Base-by-base conservation (phyloP, 1,140 invertebrate species). In the Anastrepha obliqua region DNA sequence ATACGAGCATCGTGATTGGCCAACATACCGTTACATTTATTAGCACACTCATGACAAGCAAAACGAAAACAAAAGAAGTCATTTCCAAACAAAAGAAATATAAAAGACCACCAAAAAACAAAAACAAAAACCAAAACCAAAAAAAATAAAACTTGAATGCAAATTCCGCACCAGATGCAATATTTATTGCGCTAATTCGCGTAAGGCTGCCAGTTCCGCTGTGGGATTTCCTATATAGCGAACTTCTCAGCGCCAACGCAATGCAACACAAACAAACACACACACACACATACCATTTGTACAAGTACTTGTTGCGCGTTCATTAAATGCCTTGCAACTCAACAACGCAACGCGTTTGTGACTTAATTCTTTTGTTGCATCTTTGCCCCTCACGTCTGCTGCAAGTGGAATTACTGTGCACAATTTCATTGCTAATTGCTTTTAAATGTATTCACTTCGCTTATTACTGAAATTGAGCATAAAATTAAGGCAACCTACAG, bases 391-490 rank as follows among this genome's bases (percentile, higher is more conserved):
- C 15, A 2, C 42, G 39, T 17, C 29, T 7, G 13, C 39, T 4
- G 15, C 51, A 62, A 62, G 17, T 62, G 17, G 11, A 17, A 62
- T 62, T n/a, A 42, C 17, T 74, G 42, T 74, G 67, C 39, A 42
- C 67, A 74, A 47, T 74, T 74, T 74, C 67, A 47, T 74, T 74
- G 67, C 67, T 74, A 74, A 74, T 74, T 74, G 67, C 67, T 74
- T 74, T 74, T n/a, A 44, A 74, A 47, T 74, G 67, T 74, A 74
- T 74, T 74, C 67, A 74, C 67, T 74, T 6, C 7, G 67, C 42
- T 74, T 74, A 47, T 74, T 74, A 47, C 15, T 2, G 67, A 39
- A 74, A 74, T 74, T 74, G 67, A 44, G 67, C 42, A 74, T 67
- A 67, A 67, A 67, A 42, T 67, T 67, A 47, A 74, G 67, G 5